phyloP scores from a whole-genome alignment of 2,888 invertebrate genomes.

The Lottia scabra region DNA sequence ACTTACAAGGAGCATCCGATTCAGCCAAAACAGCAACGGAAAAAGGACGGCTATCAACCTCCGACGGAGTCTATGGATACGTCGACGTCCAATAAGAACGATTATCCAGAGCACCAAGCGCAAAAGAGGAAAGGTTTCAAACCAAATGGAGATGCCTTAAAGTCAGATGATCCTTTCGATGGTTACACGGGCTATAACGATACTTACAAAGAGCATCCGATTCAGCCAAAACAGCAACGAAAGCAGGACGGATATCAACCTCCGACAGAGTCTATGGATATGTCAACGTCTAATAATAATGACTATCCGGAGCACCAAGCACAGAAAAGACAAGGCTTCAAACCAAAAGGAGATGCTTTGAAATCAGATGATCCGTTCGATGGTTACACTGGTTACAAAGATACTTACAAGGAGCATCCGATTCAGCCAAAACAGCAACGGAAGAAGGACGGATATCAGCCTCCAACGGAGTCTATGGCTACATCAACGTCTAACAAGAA shows the following conservation, averaged over 20 bases:
- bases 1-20: slow-evolving; percentile 42
- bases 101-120: slow-evolving; percentile 33
- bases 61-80: slow-evolving; percentile 49
- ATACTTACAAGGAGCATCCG: slow-evolving; percentile 53
- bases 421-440: slow-evolving; percentile 29
- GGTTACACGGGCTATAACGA: slow-evolving; percentile 39
- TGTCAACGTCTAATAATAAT: slow-evolving; percentile 16
- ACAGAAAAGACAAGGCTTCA: not conserved
- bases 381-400: slow-evolving; percentile 50
- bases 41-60: slow-evolving; percentile 40
- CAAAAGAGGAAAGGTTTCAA: slow-evolving; percentile 40
- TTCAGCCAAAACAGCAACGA: slow-evolving; percentile 24
- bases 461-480: slow-evolving; percentile 36
- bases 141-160: slow-evolving; percentile 35
- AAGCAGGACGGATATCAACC: not conserved
- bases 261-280: slow-evolving; percentile 47
- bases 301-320: not conserved
- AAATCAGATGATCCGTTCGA: not conserved
- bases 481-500: slow-evolving; percentile 33
- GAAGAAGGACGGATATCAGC: slow-evolving; percentile 41
- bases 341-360: not conserved
- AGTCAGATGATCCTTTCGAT: slow-evolving; percentile 30
- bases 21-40: slow-evolving; percentile 34
- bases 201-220: slow-evolving; percentile 35
- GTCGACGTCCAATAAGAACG: slow-evolving; percentile 46